phyloP scores from a whole-genome alignment of 2,888 invertebrate species.

The Eledone cirrhosa region DNA sequence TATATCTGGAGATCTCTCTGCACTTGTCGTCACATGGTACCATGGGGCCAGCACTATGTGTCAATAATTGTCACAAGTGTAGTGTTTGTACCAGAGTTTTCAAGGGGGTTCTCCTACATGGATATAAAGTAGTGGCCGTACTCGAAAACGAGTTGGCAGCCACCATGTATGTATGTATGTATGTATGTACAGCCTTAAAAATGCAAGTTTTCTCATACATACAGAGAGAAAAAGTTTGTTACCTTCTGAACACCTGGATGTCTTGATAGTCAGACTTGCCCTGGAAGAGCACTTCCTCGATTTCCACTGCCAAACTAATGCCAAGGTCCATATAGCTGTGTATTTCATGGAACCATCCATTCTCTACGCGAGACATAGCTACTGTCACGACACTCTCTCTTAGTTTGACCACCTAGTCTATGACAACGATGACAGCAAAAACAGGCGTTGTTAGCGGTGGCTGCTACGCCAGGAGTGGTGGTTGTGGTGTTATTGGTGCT shows the following conservation, averaged over 20 bases:
- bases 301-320: constrained; percentile 58
- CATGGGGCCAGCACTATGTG: too few species aligned
- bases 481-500: background rate
- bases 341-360: constrained; percentile 91
- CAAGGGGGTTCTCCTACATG: too few species aligned
- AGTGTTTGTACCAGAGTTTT: too few species aligned
- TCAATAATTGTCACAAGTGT: too few species aligned
- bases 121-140: too few species aligned
- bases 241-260: constrained; percentile 65
- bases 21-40: too few species aligned
- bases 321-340: constrained; percentile 69
- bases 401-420: background rate
- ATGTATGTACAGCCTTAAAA: background rate
- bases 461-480: background rate
- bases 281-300: constrained; percentile 60
- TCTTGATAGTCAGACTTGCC: constrained; percentile 64
- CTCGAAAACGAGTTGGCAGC: too few species aligned
- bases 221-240: constrained; percentile 27
- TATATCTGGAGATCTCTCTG: too few species aligned
- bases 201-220: too few species aligned
- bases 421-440: background rate
- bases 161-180: background rate
- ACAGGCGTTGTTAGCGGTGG: background rate
- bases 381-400: background rate
- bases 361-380: constrained; percentile 70